phyloP scores from a whole-genome alignment of 2,888 invertebrate genomes.

The Andrena dorsata region DNA sequence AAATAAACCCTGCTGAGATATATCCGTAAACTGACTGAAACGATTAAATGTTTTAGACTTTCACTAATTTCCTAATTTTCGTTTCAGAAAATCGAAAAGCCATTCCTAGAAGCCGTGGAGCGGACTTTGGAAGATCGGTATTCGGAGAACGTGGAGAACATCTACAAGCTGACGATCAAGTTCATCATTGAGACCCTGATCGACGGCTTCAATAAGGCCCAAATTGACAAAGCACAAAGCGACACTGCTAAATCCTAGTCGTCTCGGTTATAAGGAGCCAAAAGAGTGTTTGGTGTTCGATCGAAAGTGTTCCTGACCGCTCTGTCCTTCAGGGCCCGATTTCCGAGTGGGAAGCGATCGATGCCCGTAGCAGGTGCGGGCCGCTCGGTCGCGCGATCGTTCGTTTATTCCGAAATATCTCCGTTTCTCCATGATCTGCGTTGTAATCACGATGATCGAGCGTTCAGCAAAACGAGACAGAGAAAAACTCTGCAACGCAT shows the following conservation, averaged over 20 bases:
- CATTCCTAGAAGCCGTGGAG: slow-evolving; percentile 94
- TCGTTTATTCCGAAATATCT: slow-evolving; percentile 29
- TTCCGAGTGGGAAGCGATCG: slow-evolving; percentile 10
- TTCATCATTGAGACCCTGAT: slow-evolving; percentile 94
- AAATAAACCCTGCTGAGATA: too few relatives aligned
- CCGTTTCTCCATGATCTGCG: not conserved
- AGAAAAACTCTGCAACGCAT: slow-evolving; percentile 24
- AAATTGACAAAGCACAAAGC: slow-evolving; percentile 84
- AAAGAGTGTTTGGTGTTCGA: slow-evolving; percentile 20
- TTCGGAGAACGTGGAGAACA: slow-evolving; percentile 94
- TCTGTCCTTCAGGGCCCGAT: not conserved
- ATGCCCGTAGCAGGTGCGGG: slow-evolving; percentile 10
- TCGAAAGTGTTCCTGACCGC: slow-evolving; percentile 15
- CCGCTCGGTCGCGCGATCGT: slow-evolving; percentile 36
- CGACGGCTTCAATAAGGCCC: slow-evolving; percentile 89
- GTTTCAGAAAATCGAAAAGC: slow-evolving; percentile 94
- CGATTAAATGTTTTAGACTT: too few relatives aligned
- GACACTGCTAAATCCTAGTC: slow-evolving; percentile 74
- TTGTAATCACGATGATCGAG: slow-evolving; percentile 3
- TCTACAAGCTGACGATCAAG: slow-evolving; percentile 94
- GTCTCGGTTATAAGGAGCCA: slow-evolving; percentile 50
- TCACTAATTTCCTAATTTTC: slow-evolving; percentile 52
- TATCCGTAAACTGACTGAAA: too few relatives aligned
- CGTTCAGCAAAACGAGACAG: slow-evolving; percentile 12
- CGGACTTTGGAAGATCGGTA: slow-evolving; percentile 94